Evolutionary conservation across 2,797 vertebrate genomes (phyloP), one percentile per base, ranked within the genome.

Genomic region (Urosaurus nigricauda): DNA sequence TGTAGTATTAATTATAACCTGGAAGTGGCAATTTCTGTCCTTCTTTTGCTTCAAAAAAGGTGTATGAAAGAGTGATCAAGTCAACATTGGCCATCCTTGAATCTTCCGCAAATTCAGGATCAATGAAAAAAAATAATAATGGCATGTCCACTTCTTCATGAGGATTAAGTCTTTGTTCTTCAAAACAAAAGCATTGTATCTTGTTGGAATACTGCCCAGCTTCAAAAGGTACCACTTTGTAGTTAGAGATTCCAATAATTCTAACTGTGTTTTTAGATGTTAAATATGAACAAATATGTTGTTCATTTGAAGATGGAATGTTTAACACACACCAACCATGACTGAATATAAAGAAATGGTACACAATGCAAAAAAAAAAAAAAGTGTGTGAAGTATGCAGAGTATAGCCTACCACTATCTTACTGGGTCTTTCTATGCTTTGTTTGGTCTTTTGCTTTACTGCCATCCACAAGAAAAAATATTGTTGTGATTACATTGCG

Each of bases 81-180:
- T 98, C 97, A 19, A 99, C 98, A 29, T 96, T 97, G 2, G 97
- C 98, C 98, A 99, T 99, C 91, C 97, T 95, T n/a, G 98, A 98
- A 94, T 99, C 98, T 83, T 98, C 97, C 68, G 96, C 98, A 93
- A 99, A 99, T 95, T 99, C 99, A 0, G 99, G 99, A 96, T 99
- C 99, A 56, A 99, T 99, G 96, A 98, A 99, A 97, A 99, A 99
- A 96, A 99, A 99, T 73, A n/a, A n/a, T n/a, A 99, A 98, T 0
- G 99, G 99, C 99, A 99, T 99, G 96, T 99, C 99, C 71, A 99
- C 99, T 95, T 99, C 99, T 95, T 99, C 99, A 12, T 98, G 97
- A 58, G 99, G 98, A 94, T 99, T 99, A 89, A 99, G 97, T 56
- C 98, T 97, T 96, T 99, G 99, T 96, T 99, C 99, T 97, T 99